Conservation (phyloP, 1,140 invertebrate genomes). For the Pseudachorutes palmiensis region DNA sequence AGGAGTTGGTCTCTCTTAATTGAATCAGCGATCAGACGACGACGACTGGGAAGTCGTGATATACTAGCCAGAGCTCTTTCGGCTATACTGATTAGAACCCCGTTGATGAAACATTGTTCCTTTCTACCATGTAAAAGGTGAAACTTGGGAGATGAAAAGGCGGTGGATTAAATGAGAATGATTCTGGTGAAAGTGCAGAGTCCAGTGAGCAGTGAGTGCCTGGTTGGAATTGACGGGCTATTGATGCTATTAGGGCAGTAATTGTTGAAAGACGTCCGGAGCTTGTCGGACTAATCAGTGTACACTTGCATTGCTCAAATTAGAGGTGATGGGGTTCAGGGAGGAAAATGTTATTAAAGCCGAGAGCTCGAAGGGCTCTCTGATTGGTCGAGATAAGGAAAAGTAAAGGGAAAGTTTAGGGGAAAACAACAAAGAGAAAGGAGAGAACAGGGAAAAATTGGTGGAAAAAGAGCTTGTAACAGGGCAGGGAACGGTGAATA, state of each 20-base stretch:
- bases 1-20: not conserved
- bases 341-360: conserved; percentile 4
- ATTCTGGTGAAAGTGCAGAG: not conserved
- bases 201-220: not conserved
- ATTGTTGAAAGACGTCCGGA: not conserved
- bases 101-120: conserved; percentile 6
- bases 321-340: conserved; percentile 3
- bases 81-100: not conserved
- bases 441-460: not conserved
- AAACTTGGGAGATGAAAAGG: not conserved
- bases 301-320: not conserved
- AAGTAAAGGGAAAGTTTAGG: not conserved
- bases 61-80: too few relatives aligned
- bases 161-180: not conserved
- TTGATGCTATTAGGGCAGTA: conserved; percentile 10
- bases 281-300: not conserved
- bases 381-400: not conserved
- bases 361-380: not conserved
- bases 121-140: not conserved
- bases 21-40: not conserved
- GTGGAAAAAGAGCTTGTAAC: not conserved
- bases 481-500: not conserved
- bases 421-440: not conserved
- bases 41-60: not conserved
- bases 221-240: not conserved